Percentiles rank a stretch among this genome's conserved stretches.
Conservation (phyloP, 2,113 vertebrate genomes). For the Clinocottus analis region DNA sequence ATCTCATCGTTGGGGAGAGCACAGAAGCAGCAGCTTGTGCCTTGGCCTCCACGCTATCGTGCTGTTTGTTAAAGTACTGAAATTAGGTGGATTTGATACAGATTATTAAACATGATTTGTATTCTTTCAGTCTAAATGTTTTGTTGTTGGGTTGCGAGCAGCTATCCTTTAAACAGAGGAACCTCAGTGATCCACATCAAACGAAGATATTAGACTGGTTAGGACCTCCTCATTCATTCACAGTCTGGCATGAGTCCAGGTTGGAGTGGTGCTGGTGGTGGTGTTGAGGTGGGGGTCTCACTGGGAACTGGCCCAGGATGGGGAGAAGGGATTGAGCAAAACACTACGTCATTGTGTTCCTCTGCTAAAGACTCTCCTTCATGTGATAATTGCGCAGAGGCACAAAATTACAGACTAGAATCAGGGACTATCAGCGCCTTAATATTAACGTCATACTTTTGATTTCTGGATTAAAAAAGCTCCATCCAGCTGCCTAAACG, state of each 20-base stretch:
- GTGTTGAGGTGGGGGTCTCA: slow-evolving; percentile 37
- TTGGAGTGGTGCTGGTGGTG: slow-evolving; percentile 63
- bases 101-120: slow-evolving; percentile 7
- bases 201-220: slow-evolving; percentile 72
- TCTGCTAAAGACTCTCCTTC: slow-evolving; percentile 60
- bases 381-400: slow-evolving; percentile 52
- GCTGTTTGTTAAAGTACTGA: slow-evolving; percentile 11
- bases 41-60: slow-evolving; percentile 21
- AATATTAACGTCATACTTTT: slow-evolving; percentile 5
- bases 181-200: slow-evolving; percentile 81
- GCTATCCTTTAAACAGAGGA: slow-evolving; percentile 67
- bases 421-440: slow-evolving; percentile 4
- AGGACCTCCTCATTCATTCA: slow-evolving; percentile 74
- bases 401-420: slow-evolving; percentile 28
- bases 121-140: slow-evolving; percentile 43
- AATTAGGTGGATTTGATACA: background rate
- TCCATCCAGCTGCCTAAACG: slow-evolving; percentile 16
- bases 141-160: slow-evolving; percentile 29
- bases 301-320: slow-evolving; percentile 62
- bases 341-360: slow-evolving; percentile 79
- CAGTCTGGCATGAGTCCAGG: slow-evolving; percentile 69
- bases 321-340: slow-evolving; percentile 51
- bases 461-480: slow-evolving; percentile 14
- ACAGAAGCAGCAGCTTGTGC: slow-evolving; percentile 50
- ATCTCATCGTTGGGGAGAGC: slow-evolving; percentile 57